phyloP scores from a whole-genome alignment of 64 coral and sea anemone genomes.

The Hydrozoanthus tunicans region DNA sequence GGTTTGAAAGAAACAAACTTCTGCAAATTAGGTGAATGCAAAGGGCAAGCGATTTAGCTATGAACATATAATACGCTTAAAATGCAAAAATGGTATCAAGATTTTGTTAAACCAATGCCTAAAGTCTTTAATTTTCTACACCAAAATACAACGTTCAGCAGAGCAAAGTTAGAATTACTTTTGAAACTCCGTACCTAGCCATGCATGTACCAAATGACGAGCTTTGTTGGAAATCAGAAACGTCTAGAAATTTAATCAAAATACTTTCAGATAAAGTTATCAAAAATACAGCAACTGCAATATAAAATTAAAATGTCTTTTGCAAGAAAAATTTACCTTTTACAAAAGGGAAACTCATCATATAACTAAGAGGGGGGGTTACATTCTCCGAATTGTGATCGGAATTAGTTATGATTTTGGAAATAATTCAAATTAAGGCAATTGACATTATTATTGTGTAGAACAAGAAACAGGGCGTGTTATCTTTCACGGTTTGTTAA shows the following conservation, averaged over 20 bases:
- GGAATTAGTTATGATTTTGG: too few relatives aligned
- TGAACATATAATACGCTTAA: too few relatives aligned
- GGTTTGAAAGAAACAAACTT: too few relatives aligned
- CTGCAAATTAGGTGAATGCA: too few relatives aligned
- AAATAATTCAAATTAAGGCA: background rate
- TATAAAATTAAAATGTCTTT: background rate
- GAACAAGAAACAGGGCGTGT: background rate
- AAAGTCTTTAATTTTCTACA: too few relatives aligned
- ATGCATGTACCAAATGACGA: too few relatives aligned
- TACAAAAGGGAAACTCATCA: background rate
- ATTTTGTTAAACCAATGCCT: too few relatives aligned
- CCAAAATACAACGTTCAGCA: background rate
- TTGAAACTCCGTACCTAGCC: too few relatives aligned
- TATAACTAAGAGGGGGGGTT: too few relatives aligned
- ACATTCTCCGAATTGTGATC: too few relatives aligned
- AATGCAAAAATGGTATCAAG: too few relatives aligned
- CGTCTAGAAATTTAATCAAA: background rate
- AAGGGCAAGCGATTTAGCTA: too few relatives aligned
- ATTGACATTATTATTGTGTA: background rate
- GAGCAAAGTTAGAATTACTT: background rate
- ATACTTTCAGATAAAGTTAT: background rate
- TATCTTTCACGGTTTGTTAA: constrained; percentile 16
- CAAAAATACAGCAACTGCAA: background rate
- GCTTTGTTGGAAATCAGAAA: background rate
- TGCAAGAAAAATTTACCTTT: background rate